Evolutionary conservation across 2,113 vertebrate genomes (phyloP), one percentile per base, ranked within the genome.

Genomic region (Xiphorhynchus elegans): DNA sequence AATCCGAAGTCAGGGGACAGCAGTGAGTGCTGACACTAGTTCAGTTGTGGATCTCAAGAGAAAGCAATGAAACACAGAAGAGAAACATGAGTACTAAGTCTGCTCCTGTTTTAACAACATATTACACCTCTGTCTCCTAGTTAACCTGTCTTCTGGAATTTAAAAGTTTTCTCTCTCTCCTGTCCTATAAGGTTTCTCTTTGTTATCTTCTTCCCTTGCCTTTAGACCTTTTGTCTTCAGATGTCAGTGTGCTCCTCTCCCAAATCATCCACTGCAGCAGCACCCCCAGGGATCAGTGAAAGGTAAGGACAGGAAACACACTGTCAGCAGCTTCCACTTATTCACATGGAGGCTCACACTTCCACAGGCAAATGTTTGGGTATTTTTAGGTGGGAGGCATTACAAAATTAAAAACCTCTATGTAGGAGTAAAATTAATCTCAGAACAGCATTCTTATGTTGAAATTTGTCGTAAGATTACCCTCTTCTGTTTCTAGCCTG

Each of bases 1-100:
- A 95, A 96, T 90, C 63, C 55, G 59, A 86, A 70, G 62, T 90
- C 33, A 58, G 63, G 72, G 82, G 92, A 86, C 5, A 90, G 82
- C 82, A 90, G 49, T 67, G 56, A 55, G 56, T 33, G 29, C n/a
- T 69, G 62, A 58, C 52, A 76, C 28, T 49, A 44, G 19, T 40
- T 89, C 62, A 49, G 40, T 69, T 79, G 62, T 76, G 58, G n/a
- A 76, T 53, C 62, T 73, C 82, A 64, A 56, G 52, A 73, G 60
- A 82, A 91, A 66, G 49, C 55, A 76, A 64, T 0, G 0, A 73
- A 85, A 82, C 33, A 46, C 13, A 77, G 37, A 74, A 83, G 60
- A 91, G 73, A 85, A 90, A n/a, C 10, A 35, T 44, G 35, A 31
- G 24, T 52, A 47, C 49, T 59, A 39, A 11, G 17, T 40, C 86